Evolutionary conservation across 2,797 vertebrate species (phyloP).

Genomic region (Alcedo atthis): DNA sequence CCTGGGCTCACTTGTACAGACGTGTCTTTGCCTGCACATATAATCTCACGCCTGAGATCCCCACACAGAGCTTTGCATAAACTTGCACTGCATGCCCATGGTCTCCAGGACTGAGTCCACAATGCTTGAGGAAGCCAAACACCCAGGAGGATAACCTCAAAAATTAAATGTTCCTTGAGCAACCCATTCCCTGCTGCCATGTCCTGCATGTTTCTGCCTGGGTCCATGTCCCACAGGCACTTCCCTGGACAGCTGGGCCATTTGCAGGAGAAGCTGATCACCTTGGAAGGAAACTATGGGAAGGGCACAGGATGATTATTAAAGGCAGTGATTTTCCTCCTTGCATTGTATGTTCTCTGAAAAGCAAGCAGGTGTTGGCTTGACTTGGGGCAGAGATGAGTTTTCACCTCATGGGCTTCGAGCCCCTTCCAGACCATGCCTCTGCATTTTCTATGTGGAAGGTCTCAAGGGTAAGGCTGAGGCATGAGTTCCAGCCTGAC

Average conservation of each 20-base stretch:
- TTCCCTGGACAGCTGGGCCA: not conserved
- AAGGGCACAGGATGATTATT: not conserved
- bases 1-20: not conserved
- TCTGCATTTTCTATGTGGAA: not conserved
- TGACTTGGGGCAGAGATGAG: not conserved
- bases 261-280: not conserved
- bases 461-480: not conserved
- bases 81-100: rapidly evolving
- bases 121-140: not conserved
- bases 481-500: not conserved
- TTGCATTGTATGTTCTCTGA: not conserved
- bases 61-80: not conserved
- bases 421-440: not conserved
- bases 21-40: not conserved
- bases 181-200: not conserved
- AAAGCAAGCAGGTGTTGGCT: not conserved
- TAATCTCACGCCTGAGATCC: not conserved
- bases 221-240: not conserved
- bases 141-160: not conserved
- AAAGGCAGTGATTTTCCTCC: not conserved
- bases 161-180: not conserved
- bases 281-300: not conserved
- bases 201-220: not conserved
- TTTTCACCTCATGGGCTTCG: not conserved
- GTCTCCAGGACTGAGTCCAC: not conserved